Evolutionary conservation across 2,888 invertebrate genomes (phyloP), one percentile per base, ranked within the genome.

Genomic region (Gerosis bhagava): DNA sequence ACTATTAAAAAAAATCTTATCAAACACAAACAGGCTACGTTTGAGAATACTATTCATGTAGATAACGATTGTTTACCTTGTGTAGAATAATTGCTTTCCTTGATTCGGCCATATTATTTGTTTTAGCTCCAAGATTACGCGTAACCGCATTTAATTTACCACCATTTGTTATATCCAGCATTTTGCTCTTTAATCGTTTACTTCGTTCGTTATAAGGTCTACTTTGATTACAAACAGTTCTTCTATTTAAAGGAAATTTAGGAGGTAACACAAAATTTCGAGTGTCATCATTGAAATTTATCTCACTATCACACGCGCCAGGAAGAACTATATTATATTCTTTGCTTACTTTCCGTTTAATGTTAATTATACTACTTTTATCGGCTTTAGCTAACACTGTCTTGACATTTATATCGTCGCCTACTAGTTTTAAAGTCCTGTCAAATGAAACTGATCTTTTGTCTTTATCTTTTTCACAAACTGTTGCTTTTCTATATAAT

Each of bases 401-500:
- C 51, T 70, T 75, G 58, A 77, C 65, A 51, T 61, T 53, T 22
- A 75, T 52, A 32, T 54, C 83, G 43, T 73, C 47, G 70, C 83
- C 84, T 62, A 65, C 64, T 75, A 75, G 84, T 72, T 80, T 72
- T 11, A 70, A 49, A 7, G 49, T 57, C 47, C 62, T 73, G 55
- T 73, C 68, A 63, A 67, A 56, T 31, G 65, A 63, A 43, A 73
- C 7, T 63, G 55, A 44, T 66, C 56, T 37, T 62, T 45, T 62
- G 25, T 65, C 54, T 51, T 68, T 67, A 32, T 66, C 65, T 32
- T 48, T 49, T 8, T 54, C 50, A 24, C 54, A 43, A 15, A 55
- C 52, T 50, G 63, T 74, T 1, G 71, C 50, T 64, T 76, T 81
- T 50, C 63, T 72, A 45, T 86, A 87, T 29, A 87, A 67, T 4